phyloP scores from a whole-genome alignment of 1,140 invertebrate species.

The Choristoneura fumiferana region DNA sequence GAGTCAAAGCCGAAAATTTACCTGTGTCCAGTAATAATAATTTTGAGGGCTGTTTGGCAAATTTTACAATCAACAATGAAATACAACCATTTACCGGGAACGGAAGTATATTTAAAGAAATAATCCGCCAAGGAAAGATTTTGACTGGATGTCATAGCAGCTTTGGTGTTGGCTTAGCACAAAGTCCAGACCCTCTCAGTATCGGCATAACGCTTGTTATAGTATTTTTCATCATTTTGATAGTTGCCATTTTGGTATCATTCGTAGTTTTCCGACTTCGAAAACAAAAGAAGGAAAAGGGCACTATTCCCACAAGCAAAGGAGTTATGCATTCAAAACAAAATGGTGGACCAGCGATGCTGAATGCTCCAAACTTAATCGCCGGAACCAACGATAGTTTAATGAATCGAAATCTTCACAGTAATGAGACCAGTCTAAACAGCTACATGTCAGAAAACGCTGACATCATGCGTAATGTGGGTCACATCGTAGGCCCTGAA shows the following conservation, averaged over 20 bases:
- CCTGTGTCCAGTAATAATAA: slow-evolving; percentile 74
- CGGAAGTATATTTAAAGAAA: slow-evolving; percentile 87
- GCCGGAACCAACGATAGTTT: slow-evolving; percentile 80
- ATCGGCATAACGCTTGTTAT: slow-evolving; percentile 95
- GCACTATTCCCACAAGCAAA: slow-evolving; percentile 78
- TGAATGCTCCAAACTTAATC: slow-evolving; percentile 78
- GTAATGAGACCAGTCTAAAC: slow-evolving; percentile 78
- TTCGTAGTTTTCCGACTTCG: slow-evolving; percentile 93
- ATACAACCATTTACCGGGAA: slow-evolving; percentile 93
- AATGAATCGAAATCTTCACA: slow-evolving; percentile 78
- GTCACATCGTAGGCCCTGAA: slow-evolving; percentile 88
- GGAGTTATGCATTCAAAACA: slow-evolving; percentile 82
- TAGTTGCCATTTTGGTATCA: slow-evolving; percentile 92
- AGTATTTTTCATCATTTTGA: slow-evolving; percentile 94
- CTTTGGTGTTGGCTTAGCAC: slow-evolving; percentile 85
- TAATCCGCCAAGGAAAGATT: slow-evolving; percentile 84
- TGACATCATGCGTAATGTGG: slow-evolving; percentile 83
- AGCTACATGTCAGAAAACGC: slow-evolving; percentile 83
- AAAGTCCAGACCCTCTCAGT: slow-evolving; percentile 90
- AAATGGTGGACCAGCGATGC: slow-evolving; percentile 80
- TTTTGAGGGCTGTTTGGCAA: slow-evolving; percentile 94
- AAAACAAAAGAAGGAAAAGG: slow-evolving; percentile 91
- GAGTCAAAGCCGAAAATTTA: slow-evolving; percentile 80
- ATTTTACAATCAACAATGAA: slow-evolving; percentile 93
- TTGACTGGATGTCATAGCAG: slow-evolving; percentile 83